These are phyloP conservation scores for Aspiorhynchus laticeps DNA, from an alignment of 2,113 vertebrate genomes.

Conservation along the genomic window DNA sequence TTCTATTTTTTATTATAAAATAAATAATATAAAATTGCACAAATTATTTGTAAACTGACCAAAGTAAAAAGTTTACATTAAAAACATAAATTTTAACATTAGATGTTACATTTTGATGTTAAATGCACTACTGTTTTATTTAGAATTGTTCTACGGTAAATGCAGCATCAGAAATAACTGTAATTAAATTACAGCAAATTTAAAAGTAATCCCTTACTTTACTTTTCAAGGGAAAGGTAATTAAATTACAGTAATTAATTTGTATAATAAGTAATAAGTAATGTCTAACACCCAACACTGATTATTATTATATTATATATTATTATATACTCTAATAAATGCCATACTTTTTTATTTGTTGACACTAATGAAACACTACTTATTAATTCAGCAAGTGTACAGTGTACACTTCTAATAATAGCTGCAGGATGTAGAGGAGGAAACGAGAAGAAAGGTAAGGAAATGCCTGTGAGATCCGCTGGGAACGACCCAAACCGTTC, in stretches of 20 bases:
- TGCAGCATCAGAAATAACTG: background rate
- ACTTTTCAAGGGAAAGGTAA: background rate
- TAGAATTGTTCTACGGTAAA: background rate
- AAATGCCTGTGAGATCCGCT: conserved; percentile 70
- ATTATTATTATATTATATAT: background rate
- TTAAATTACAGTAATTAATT: background rate
- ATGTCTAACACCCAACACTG: background rate
- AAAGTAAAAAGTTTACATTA: no score
- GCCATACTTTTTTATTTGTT: background rate
- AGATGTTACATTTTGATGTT: no score
- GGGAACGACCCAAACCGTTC: conserved; percentile 64
- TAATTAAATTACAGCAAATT: background rate
- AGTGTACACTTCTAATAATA: conserved; percentile 64
- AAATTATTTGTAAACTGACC: no score
- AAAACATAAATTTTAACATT: no score
- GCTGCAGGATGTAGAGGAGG: conserved; percentile 62
- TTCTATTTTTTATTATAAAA: background rate
- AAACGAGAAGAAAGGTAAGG: conserved; percentile 76
- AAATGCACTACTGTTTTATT: no score
- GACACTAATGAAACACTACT: background rate
- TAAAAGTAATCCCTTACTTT: background rate
- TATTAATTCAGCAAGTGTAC: background rate
- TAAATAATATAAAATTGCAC: no score
- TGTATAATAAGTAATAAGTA: background rate
- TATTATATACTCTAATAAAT: background rate